A percentile compares a stretch with the other conserved stretches of the same genome.
These are phyloP conservation scores for Panthera leo DNA, from an alignment of 2,113 vertebrate species.

Conservation along the genomic window DNA sequence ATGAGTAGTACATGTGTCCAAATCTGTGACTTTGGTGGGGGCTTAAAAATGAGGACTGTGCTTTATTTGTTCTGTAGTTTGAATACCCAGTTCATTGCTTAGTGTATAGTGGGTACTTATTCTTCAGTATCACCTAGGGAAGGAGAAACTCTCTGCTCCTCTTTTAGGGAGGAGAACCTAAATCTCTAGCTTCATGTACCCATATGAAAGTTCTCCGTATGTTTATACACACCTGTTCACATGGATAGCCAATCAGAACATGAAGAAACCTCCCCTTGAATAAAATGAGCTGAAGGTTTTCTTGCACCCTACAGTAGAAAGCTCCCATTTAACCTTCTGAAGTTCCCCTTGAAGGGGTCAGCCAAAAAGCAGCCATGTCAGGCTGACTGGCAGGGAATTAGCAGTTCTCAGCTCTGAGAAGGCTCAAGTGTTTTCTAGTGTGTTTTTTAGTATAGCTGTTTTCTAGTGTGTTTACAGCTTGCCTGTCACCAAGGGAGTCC, in stretches of 20 bases:
- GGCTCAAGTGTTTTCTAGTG: not conserved
- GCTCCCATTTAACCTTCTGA: not conserved
- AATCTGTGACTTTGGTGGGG: not conserved
- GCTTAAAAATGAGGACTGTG: not conserved
- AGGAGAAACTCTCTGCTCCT: not conserved
- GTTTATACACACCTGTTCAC: not conserved
- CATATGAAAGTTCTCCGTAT: not conserved
- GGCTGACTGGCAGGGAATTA: not conserved
- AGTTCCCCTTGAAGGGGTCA: not conserved
- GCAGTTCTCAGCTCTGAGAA: conserved; percentile 8
- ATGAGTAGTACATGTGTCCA: not conserved
- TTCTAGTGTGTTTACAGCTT: not conserved
- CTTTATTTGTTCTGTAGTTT: not conserved
- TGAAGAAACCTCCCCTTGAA: not conserved
- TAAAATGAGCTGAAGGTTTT: not conserved
- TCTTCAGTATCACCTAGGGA: not conserved
- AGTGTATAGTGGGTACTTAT: not conserved
- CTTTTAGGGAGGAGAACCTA: not conserved
- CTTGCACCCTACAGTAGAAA: not conserved
- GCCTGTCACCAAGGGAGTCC: not conserved
- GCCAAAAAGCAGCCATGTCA: not conserved
- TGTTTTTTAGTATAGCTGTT: not conserved
- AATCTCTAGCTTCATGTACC: not conserved
- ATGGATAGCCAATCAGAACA: not conserved
- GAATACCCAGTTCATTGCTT: not conserved